Base-by-base conservation (phyloP, 1,140 invertebrate species). In the Pectinophora gossypiella region DNA sequence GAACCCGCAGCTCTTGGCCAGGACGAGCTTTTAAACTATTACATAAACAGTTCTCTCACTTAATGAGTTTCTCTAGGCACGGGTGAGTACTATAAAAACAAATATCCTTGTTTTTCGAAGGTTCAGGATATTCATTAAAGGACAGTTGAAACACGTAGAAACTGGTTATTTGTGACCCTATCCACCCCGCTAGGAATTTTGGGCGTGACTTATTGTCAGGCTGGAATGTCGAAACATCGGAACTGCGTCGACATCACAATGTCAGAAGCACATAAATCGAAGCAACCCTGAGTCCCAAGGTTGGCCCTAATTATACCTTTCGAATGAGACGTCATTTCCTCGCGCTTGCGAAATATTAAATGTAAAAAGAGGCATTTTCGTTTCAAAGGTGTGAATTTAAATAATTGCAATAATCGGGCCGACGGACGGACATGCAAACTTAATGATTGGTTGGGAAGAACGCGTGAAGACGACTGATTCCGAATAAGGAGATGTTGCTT, bases 301-400 rank as follows among this genome's bases (percentile, higher is more conserved):
- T 75, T 81, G 77, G 67, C 78, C 82, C 80, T 84, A 86, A 86
- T 85, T 82, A 86, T 72, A 80, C 80, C 80, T 84, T 80, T 84
- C 80, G 79, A 86, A 84, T 80, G 77, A 83, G 80, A 84, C 80
- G 80, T 84, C 79, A 84, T 84, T 86, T 86, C 79, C 79, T 77
- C 64, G 64, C 76, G 66, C 72, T 86, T 82, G 71, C 77, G 79
- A 83, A 85, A 85, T 68, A 79, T 83, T 84, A 78, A 82, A 83
- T 73, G 63, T 72, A 76, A 83, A 83, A 71, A 71, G 72, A 76
- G 68, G 70, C 70, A 79, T 84, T 85, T 86, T 84, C 78, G 55
- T 76, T 77, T 68, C 74, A 72, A 82, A 87, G 83, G 83, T 85
- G 83, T 82, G 81, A 87, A 84, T 87, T 85, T 86, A 86, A 86